Evolutionary conservation across 2,888 invertebrate genomes (phyloP).

Genomic region (Xiphydria camelus): DNA sequence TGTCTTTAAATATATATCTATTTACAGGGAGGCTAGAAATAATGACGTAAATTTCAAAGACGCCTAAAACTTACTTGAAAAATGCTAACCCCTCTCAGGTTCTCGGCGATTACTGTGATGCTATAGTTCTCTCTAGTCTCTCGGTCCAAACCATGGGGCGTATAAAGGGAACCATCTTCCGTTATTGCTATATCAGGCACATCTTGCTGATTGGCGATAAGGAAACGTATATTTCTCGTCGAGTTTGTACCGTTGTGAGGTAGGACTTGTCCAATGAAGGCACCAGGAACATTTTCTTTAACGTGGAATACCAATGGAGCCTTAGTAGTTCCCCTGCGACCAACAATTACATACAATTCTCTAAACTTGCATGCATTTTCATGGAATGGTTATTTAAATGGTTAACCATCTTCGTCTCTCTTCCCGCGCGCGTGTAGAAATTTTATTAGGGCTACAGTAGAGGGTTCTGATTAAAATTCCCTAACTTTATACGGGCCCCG

Average conservation of each 20-base stretch:
- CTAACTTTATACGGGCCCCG: background rate
- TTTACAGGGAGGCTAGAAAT: too few relatives aligned
- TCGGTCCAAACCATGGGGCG: slow-evolving; percentile 75
- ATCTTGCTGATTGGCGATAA: slow-evolving; percentile 83
- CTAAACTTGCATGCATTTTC: too few relatives aligned
- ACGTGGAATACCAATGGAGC: slow-evolving; percentile 76
- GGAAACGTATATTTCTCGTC: slow-evolving; percentile 67
- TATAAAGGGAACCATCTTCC: slow-evolving; percentile 77
- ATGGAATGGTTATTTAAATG: too few relatives aligned
- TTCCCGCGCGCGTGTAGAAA: too few relatives aligned
- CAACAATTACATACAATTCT: too few relatives aligned
- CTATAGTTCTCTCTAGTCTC: slow-evolving; percentile 74
- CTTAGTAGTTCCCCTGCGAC: slow-evolving; percentile 69
- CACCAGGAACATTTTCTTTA: slow-evolving; percentile 75
- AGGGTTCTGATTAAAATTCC: background rate
- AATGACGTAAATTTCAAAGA: too few relatives aligned
- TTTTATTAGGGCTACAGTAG: too few relatives aligned
- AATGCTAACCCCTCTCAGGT: slow-evolving; percentile 71
- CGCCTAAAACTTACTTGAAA: slow-evolving; percentile 65
- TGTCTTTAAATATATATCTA: too few relatives aligned
- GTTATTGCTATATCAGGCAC: slow-evolving; percentile 79
- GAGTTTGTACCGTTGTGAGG: slow-evolving; percentile 60
- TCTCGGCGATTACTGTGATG: slow-evolving; percentile 80
- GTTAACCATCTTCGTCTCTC: too few relatives aligned
- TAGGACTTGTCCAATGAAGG: slow-evolving; percentile 73